phyloP scores from a whole-genome alignment of 2,888 invertebrate species.

The Lycocerus yunnanus region DNA sequence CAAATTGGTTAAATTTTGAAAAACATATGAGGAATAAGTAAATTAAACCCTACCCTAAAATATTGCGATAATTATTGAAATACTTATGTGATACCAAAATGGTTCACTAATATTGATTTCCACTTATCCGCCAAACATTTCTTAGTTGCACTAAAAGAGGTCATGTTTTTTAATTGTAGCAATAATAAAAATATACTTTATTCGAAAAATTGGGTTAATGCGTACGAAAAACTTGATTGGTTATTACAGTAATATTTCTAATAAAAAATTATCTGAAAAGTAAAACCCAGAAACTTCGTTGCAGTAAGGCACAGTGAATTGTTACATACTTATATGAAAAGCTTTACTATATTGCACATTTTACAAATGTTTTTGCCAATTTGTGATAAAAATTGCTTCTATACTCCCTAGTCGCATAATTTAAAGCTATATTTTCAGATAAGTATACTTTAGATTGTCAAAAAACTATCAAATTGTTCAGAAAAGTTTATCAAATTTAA shows the following conservation, averaged over 20 bases:
- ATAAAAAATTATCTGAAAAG: background rate
- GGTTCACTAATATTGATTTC: too few relatives aligned
- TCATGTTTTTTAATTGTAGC: too few relatives aligned
- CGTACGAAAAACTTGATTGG: background rate
- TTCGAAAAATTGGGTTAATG: background rate
- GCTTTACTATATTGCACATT: background rate
- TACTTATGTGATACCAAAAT: too few relatives aligned
- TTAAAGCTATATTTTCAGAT: background rate
- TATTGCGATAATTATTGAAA: too few relatives aligned
- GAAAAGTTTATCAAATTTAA: background rate
- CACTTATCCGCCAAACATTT: too few relatives aligned
- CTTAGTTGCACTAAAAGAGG: too few relatives aligned
- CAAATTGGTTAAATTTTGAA: too few relatives aligned
- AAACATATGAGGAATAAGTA: too few relatives aligned
- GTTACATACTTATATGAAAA: too few relatives aligned
- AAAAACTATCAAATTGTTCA: background rate
- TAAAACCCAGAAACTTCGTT: background rate
- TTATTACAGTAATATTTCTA: background rate
- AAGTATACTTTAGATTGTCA: background rate
- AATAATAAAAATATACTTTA: background rate
- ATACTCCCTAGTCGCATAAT: background rate
- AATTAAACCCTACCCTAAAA: too few relatives aligned
- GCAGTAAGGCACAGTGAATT: background rate
- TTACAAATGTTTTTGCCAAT: background rate
- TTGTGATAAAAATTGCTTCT: background rate